These are phyloP conservation scores for Hemistola chrysoprasaria DNA, from an alignment of 2,888 invertebrate species.

Conservation along the genomic window DNA sequence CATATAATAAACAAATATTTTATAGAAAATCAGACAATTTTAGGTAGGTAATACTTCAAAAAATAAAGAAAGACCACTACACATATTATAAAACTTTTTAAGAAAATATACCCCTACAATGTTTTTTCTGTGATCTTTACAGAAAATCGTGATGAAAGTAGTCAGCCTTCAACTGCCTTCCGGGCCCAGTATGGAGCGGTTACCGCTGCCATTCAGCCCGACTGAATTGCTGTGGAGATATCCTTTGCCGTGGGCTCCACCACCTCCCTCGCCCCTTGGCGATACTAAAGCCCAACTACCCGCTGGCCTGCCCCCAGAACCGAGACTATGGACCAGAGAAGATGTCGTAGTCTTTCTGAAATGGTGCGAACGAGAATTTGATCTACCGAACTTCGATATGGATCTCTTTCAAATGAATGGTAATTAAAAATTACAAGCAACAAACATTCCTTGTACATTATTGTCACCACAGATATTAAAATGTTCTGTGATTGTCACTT, in stretches of 20 bases:
- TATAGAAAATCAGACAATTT: too few relatives aligned
- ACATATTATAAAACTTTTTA: too few relatives aligned
- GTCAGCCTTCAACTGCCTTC: slow-evolving; percentile 87
- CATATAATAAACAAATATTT: slow-evolving; percentile 1
- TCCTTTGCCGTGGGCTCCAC: slow-evolving; percentile 88
- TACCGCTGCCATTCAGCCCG: slow-evolving; percentile 91
- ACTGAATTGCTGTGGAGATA: slow-evolving; percentile 94
- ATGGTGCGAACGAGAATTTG: slow-evolving; percentile 96
- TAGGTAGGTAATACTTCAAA: too few relatives aligned
- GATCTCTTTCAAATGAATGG: slow-evolving; percentile 98
- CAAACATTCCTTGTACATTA: slow-evolving; percentile 6
- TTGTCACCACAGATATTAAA: too few relatives aligned
- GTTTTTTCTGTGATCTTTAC: slow-evolving; percentile 40
- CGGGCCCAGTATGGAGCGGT: slow-evolving; percentile 87
- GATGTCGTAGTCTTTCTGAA: slow-evolving; percentile 93
- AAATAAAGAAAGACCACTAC: too few relatives aligned
- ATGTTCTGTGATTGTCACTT: not conserved
- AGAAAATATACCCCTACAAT: too few relatives aligned
- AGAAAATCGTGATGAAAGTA: slow-evolving; percentile 83
- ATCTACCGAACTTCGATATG: slow-evolving; percentile 94
- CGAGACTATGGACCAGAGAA: slow-evolving; percentile 94
- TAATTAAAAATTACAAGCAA: slow-evolving; percentile 48
- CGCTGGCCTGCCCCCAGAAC: slow-evolving; percentile 91
- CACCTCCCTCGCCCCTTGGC: slow-evolving; percentile 86
- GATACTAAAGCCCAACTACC: slow-evolving; percentile 95